A percentile compares a stretch with the other conserved stretches of the same genome.
Evolutionary conservation across 2,113 vertebrate species (phyloP).

Genomic region (Peromyscus maniculatus): DNA sequence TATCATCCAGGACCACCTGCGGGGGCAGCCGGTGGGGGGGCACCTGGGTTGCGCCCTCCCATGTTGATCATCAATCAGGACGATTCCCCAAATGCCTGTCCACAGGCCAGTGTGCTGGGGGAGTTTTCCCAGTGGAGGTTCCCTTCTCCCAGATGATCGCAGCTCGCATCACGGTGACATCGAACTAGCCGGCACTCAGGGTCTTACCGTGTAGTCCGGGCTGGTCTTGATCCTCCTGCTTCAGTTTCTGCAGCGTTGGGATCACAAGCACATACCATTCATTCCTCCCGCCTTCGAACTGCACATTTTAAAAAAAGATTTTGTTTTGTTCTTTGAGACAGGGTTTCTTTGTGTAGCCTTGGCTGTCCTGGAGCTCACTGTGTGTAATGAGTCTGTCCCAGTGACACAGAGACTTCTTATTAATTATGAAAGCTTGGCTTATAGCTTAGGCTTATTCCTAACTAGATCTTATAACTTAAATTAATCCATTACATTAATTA

Average conservation of each 20-base stretch:
- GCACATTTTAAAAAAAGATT: not conserved
- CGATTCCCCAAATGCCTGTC: not conserved
- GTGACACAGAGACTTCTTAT: no score
- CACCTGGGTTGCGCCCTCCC: not conserved
- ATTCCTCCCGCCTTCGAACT: not conserved
- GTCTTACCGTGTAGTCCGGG: not conserved
- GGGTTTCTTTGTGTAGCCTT: no score
- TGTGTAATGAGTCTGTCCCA: no score
- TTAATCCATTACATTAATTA: no score
- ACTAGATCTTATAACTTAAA: no score
- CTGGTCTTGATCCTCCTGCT: not conserved
- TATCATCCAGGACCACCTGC: not conserved
- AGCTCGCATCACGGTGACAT: not conserved
- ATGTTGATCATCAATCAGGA: not conserved
- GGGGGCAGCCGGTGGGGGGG: not conserved
- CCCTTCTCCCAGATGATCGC: not conserved
- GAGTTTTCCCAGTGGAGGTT: not conserved
- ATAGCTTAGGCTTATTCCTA: no score
- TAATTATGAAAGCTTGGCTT: no score
- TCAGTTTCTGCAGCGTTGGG: not conserved
- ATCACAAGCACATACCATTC: not conserved
- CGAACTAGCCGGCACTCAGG: not conserved
- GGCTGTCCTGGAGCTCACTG: no score
- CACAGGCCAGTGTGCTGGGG: not conserved
- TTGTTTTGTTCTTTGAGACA: not conserved